Evolutionary conservation across 1,140 invertebrate genomes (phyloP).

Genomic region (Conopomorpha cramerella): DNA sequence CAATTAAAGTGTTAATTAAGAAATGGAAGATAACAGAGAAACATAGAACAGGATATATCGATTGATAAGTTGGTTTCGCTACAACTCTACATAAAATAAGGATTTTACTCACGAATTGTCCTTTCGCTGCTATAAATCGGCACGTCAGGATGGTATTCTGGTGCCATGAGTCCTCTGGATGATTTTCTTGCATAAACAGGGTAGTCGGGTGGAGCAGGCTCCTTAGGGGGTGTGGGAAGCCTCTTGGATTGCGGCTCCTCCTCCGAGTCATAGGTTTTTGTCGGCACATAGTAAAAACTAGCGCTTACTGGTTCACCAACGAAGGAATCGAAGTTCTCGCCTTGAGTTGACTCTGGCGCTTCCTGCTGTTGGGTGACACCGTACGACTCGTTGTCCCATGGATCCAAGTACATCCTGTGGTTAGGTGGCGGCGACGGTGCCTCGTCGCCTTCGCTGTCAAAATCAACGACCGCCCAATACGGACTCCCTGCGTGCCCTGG

Average conservation of each 20-base stretch:
- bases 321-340: conserved; percentile 51
- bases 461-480: conserved; percentile 62
- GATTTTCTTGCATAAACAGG: conserved; percentile 27
- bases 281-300: conserved; percentile 61
- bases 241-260: conserved; percentile 29
- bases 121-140: conserved; percentile 22
- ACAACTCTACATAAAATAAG: too few species aligned
- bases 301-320: conserved; percentile 57
- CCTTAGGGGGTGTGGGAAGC: conserved; percentile 21
- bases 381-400: conserved; percentile 75
- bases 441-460: conserved; percentile 60
- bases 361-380: conserved; percentile 61
- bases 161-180: conserved; percentile 19
- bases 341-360: conserved; percentile 47
- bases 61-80: too few species aligned
- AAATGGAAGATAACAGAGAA: too few species aligned
- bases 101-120: conserved; percentile 28
- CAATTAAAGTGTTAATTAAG: too few species aligned
- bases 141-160: conserved; percentile 24
- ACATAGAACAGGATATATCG: too few species aligned
- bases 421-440: conserved; percentile 24
- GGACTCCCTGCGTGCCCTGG: conserved; percentile 43
- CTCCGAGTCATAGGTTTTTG: conserved; percentile 47
- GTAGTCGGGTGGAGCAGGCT: conserved; percentile 30
- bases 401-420: conserved; percentile 67